A percentile compares a stretch with the other conserved stretches of the same genome.
Conservation (phyloP, 2,888 invertebrate genomes). For the Phlogophora meticulosa region DNA sequence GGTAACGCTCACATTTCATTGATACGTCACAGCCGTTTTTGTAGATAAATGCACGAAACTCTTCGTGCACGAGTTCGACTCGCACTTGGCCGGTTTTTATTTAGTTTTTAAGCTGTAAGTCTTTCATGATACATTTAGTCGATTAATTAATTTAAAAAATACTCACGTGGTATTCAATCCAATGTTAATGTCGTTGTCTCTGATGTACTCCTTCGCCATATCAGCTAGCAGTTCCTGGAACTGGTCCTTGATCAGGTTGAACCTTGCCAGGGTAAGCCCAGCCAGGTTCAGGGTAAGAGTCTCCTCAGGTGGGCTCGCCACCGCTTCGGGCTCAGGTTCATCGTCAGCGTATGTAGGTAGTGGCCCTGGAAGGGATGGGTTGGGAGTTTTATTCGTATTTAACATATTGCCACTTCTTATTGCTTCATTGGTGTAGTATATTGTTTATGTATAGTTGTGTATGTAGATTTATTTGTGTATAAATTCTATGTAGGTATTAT, state of each 20-base stretch:
- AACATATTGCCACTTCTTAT: no score
- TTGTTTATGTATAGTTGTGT: no score
- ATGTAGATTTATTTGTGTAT: no score
- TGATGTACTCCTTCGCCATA: slow-evolving; percentile 84
- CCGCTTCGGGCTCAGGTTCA: slow-evolving; percentile 72
- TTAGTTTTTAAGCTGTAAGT: no score
- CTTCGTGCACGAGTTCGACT: no score
- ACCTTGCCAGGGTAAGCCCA: slow-evolving; percentile 72
- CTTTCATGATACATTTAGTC: no score
- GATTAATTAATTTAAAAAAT: background rate
- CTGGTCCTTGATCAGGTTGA: slow-evolving; percentile 71
- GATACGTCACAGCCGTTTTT: no score
- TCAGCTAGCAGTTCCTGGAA: slow-evolving; percentile 81
- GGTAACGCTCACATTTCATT: no score
- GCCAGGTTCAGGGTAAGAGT: slow-evolving; percentile 78
- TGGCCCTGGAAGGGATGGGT: slow-evolving; percentile 62
- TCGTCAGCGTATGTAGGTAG: slow-evolving; percentile 58
- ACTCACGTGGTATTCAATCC: slow-evolving; percentile 86
- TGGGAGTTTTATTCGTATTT: background rate
- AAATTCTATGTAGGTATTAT: no score
- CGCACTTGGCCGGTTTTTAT: no score
- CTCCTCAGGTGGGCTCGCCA: slow-evolving; percentile 69
- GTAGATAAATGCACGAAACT: no score
- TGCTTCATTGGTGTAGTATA: no score
- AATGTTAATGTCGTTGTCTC: slow-evolving; percentile 74